Evolutionary conservation across 2,113 vertebrate genomes (phyloP).

Genomic region (Pavo muticus): DNA sequence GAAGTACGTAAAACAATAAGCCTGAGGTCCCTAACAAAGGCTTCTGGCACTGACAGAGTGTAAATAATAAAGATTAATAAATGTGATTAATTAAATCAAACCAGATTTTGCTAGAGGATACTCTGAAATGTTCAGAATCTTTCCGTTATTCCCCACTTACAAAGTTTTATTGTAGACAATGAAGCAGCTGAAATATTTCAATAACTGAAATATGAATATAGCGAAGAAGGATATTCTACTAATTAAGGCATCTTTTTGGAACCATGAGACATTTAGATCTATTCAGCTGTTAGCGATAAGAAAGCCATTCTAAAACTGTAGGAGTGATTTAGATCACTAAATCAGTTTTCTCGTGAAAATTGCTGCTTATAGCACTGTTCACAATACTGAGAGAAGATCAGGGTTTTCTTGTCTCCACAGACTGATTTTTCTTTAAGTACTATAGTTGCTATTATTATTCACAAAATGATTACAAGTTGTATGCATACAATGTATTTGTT

Average conservation of each 20-base stretch:
- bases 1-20: not conserved
- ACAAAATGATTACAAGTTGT: not conserved
- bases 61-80: conserved; percentile 36
- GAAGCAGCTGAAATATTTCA: not conserved
- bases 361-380: not conserved
- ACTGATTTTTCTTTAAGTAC: not conserved
- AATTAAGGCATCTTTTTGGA: not conserved
- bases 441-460: not conserved
- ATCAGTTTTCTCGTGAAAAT: not conserved
- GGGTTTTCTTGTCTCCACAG: not conserved
- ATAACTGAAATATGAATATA: not conserved
- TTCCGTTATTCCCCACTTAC: not conserved
- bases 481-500: not conserved
- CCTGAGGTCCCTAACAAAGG: not conserved
- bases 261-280: not conserved
- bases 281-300: not conserved
- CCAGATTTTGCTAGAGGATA: not conserved
- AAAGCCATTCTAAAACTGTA: not conserved
- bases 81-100: not conserved
- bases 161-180: not conserved
- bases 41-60: not conserved
- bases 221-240: not conserved
- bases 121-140: not conserved
- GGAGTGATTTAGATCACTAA: not conserved
- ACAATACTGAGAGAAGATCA: not conserved